A percentile compares a stretch with the other conserved stretches of the same genome.
Conservation (phyloP, 2,113 vertebrate genomes). For the Sapajus apella region DNA sequence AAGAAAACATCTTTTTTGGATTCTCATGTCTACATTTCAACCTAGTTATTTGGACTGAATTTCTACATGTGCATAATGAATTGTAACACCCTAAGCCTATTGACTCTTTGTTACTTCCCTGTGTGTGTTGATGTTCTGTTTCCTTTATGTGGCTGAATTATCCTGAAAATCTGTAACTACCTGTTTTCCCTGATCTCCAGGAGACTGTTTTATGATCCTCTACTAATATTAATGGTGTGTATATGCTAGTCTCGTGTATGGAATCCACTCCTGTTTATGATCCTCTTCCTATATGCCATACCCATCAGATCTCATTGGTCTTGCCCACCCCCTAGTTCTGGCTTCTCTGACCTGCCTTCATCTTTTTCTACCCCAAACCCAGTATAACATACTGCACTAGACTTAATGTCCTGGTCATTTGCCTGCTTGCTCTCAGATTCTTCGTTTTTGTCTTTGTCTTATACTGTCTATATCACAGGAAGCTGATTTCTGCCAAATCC, state of each 20-base stretch:
- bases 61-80: background rate
- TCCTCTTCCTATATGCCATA: background rate
- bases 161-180: background rate
- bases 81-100: background rate
- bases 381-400: background rate
- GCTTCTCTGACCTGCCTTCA: background rate
- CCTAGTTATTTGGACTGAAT: background rate
- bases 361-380: background rate
- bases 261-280: background rate
- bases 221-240: background rate
- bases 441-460: background rate
- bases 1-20: background rate
- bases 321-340: background rate
- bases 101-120: background rate
- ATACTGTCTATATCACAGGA: background rate
- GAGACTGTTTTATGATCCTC: background rate
- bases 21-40: constrained; percentile 18
- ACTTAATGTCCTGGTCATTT: background rate
- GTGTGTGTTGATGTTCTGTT: background rate
- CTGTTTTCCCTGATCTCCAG: background rate
- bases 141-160: background rate
- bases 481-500: background rate
- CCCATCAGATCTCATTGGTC: background rate
- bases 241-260: background rate
- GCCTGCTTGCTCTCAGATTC: background rate